A percentile compares a stretch with the other conserved stretches of the same genome.
Conservation (phyloP, 2,888 invertebrate species). For the Synergus gifuensis region DNA sequence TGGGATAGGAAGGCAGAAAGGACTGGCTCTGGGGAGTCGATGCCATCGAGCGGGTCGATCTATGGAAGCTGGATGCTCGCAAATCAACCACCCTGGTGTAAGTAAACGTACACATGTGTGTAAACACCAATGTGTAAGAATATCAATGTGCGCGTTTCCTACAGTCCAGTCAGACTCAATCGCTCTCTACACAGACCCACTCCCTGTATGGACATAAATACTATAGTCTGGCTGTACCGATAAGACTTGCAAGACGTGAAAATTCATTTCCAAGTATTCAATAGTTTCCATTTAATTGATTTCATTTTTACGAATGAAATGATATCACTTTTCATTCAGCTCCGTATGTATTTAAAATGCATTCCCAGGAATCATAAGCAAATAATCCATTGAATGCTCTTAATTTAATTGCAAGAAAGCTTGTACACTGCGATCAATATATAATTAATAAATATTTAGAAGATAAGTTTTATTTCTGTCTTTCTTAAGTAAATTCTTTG, state of each 20-base stretch:
- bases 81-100: slow-evolving; percentile 66
- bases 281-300: slow-evolving; percentile 1
- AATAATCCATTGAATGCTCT: neutral
- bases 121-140: slow-evolving; percentile 10
- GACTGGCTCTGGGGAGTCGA: slow-evolving; percentile 70
- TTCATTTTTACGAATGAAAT: neutral
- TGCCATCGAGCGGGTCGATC: slow-evolving; percentile 69
- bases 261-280: slow-evolving; percentile 26
- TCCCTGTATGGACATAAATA: slow-evolving; percentile 24
- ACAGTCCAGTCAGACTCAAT: slow-evolving; percentile 9
- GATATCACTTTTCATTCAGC: neutral
- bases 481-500: neutral
- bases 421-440: neutral
- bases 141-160: slow-evolving; percentile 31
- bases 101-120: slow-evolving; percentile 25
- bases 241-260: slow-evolving; percentile 33
- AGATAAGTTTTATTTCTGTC: neutral
- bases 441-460: neutral
- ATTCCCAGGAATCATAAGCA: too few relatives aligned
- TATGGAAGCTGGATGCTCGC: slow-evolving; percentile 70
- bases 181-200: slow-evolving; percentile 32
- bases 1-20: slow-evolving; percentile 68
- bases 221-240: slow-evolving; percentile 7
- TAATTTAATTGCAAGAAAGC: neutral
- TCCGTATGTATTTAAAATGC: neutral